phyloP scores from a whole-genome alignment of 1,140 invertebrate genomes.

The Nasonia vitripennis region DNA sequence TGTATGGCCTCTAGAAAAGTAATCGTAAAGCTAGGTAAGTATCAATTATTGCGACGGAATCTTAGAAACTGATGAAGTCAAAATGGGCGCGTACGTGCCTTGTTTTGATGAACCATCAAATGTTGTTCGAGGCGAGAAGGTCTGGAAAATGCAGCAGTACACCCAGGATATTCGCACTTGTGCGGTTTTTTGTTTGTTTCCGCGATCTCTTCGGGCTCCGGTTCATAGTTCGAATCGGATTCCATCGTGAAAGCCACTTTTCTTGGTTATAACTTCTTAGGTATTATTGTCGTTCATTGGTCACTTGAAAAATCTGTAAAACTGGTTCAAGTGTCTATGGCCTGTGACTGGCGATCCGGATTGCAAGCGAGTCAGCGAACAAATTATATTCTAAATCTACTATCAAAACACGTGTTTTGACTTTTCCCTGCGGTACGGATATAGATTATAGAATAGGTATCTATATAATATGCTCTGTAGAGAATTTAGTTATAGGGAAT shows the following conservation, averaged over 20 bases:
- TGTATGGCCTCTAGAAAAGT: constrained; percentile 48
- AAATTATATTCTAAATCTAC: too few species aligned
- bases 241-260: neutral
- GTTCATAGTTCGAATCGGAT: neutral
- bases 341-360: too few species aligned
- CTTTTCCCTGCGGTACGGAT: too few species aligned
- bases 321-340: too few species aligned
- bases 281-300: too few species aligned
- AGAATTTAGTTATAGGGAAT: too few species aligned
- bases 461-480: too few species aligned
- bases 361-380: too few species aligned
- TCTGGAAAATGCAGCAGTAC: constrained; percentile 29
- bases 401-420: too few species aligned
- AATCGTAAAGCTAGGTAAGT: neutral
- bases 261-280: too few species aligned
- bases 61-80: neutral
- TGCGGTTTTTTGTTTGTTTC: neutral
- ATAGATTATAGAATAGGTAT: too few species aligned
- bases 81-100: constrained; percentile 28
- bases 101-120: constrained; percentile 31
- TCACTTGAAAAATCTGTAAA: too few species aligned
- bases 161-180: constrained; percentile 21
- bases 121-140: constrained; percentile 37
- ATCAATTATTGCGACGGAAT: neutral
- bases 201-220: neutral